phyloP scores from a whole-genome alignment of 2,888 invertebrate genomes.

The Latrodectus elegans region DNA sequence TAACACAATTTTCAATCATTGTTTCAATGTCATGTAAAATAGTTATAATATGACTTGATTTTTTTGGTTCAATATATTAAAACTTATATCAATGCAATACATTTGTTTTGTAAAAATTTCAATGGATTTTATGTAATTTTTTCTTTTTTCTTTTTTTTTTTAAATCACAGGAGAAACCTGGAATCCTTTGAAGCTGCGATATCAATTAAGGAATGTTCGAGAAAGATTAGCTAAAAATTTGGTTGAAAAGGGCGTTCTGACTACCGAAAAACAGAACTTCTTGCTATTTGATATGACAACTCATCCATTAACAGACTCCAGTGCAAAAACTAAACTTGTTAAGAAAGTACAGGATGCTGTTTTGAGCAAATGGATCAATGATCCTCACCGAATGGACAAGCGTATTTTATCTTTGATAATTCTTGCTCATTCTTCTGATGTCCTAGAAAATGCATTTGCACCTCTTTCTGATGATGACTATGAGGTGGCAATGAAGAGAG shows the following conservation, averaged over 20 bases:
- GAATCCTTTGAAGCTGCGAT: conserved; percentile 98
- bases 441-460: conserved; percentile 99
- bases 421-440: conserved; percentile 98
- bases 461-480: conserved; percentile 95
- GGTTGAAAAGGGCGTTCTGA: conserved; percentile 98
- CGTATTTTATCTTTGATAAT: conserved; percentile 93
- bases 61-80: too few relatives aligned
- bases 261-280: conserved; percentile 99
- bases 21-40: too few relatives aligned
- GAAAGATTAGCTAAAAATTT: conserved; percentile 99
- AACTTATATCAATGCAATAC: too few relatives aligned
- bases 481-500: conserved; percentile 97
- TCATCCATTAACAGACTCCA: conserved; percentile 96
- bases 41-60: too few relatives aligned
- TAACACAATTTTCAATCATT: too few relatives aligned
- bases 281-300: conserved; percentile 99
- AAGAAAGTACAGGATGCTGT: conserved; percentile 99
- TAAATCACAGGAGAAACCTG: conserved; percentile 91
- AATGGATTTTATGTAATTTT: too few relatives aligned
- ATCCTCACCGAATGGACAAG: conserved; percentile 97
- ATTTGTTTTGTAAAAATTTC: too few relatives aligned
- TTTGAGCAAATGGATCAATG: conserved; percentile 95
- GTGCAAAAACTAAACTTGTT: conserved; percentile 95
- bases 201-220: conserved; percentile 98
- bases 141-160: too few relatives aligned